Evolutionary conservation across 2,113 vertebrate species (phyloP).

Genomic region (Xyrauchen texanus): DNA sequence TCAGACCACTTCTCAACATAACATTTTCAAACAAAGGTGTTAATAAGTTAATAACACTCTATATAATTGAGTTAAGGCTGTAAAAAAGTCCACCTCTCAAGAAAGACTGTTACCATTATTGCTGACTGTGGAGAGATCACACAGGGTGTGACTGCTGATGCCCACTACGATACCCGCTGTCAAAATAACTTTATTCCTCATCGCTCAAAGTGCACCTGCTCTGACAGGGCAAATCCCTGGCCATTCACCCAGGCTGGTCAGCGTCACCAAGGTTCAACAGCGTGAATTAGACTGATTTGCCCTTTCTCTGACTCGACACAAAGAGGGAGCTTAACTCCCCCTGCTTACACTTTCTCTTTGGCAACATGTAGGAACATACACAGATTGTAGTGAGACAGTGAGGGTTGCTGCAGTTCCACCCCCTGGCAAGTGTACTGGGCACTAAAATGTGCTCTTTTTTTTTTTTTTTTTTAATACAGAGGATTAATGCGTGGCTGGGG

Average conservation of each 20-base stretch:
- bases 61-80: too few relatives aligned
- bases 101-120: neutral
- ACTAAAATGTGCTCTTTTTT: neutral
- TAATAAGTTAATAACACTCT: too few relatives aligned
- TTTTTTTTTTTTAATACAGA: neutral
- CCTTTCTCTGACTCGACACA: conserved; percentile 45
- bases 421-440: conserved; percentile 5
- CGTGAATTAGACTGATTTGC: conserved; percentile 43
- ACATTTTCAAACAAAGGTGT: too few relatives aligned
- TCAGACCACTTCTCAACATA: too few relatives aligned
- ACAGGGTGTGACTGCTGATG: conserved; percentile 13
- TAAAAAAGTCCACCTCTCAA: too few relatives aligned
- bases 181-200: conserved; percentile 47
- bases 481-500: neutral
- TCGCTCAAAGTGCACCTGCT: conserved; percentile 18
- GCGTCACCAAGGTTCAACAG: conserved; percentile 2
- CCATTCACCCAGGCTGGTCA: conserved; percentile 28
- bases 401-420: conserved; percentile 17
- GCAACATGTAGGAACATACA: conserved; percentile 24
- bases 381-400: conserved; percentile 2
- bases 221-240: conserved; percentile 43
- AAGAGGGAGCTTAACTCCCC: conserved; percentile 40
- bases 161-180: conserved; percentile 32
- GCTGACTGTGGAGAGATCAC: neutral
- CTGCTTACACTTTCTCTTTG: conserved; percentile 3